Conservation (phyloP, 2,888 invertebrate species). For the Megalurothrips usitatus region DNA sequence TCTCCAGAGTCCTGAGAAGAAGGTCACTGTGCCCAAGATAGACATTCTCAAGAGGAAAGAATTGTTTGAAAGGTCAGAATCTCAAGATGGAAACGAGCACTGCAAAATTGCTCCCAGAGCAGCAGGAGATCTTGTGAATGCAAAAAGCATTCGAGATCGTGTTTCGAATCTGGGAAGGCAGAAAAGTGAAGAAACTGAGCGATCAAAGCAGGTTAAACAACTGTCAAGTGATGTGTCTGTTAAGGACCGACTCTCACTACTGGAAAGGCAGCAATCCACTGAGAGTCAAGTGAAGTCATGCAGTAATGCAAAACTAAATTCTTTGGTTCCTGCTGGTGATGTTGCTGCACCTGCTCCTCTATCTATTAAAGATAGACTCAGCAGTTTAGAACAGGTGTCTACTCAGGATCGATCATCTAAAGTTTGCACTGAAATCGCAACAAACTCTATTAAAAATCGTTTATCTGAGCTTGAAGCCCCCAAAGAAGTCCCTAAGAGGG, state of each 20-base stretch:
- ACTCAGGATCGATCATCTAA: conserved; percentile 14
- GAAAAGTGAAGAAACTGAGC: conserved; percentile 51
- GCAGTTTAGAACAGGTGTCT: conserved; percentile 35
- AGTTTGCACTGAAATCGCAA: neutral
- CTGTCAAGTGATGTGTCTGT: conserved; percentile 42
- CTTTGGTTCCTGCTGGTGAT: neutral
- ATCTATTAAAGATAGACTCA: conserved; percentile 42
- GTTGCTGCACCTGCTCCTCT: conserved; percentile 34
- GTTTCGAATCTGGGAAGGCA: conserved; percentile 65
- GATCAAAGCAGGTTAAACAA: conserved; percentile 38
- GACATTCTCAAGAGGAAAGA: conserved; percentile 76
- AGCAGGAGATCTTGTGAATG: conserved; percentile 60
- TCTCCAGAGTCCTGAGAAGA: conserved; percentile 50
- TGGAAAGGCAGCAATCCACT: conserved; percentile 41
- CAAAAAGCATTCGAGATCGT: conserved; percentile 68
- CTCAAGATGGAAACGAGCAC: conserved; percentile 49
- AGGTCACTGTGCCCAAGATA: conserved; percentile 64
- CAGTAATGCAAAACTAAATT: neutral
- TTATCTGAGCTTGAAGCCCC: conserved; percentile 47
- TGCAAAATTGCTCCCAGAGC: conserved; percentile 50
- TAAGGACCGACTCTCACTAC: conserved; percentile 38
- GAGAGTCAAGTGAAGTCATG: conserved; percentile 28
- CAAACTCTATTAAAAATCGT: conserved; percentile 42
- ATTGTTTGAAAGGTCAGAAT: conserved; percentile 70
- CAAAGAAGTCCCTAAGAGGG: conserved; percentile 39